Evolutionary conservation across 2,113 vertebrate species (phyloP), one percentile per base, ranked within the genome.

Genomic region (Heterotis niloticus): DNA sequence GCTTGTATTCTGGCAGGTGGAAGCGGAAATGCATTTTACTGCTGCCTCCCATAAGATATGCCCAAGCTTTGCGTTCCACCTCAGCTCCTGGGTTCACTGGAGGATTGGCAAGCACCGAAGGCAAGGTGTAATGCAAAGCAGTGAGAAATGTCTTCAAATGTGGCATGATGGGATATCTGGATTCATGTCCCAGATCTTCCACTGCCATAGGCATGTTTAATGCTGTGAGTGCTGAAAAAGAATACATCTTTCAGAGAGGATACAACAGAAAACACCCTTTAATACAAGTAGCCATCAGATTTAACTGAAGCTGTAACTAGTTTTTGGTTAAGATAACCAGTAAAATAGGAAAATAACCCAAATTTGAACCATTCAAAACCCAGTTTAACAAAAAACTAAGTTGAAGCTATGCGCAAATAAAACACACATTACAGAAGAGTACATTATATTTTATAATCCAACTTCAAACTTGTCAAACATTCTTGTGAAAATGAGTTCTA

Each of bases 41-140:
- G 54, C 76, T 89, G 66, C 90, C 85, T 78, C 91, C 90, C 20
- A 80, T 91, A 78, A 98, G 90, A 91, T 98, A 98, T 13, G 95
- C 92, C 71, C 78, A 85, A 0, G 93, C 89, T 54, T 95, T 88
- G 17, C 87, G 94, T 85, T 95, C 94, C 84, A 98, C 92, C 24
- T 90, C 86, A 29, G 86, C 81, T 78, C 91, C 91, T 67, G 93
- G 91, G 82, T 94, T 89, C 26, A 87, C 62, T 13, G 90, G 87
- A 4, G 87, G 78, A 80, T 94, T 94, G 81, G 88, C 91, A 9
- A 93, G 93, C 85, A 88, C 90, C 82, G 91, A 93, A 80, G 90
- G 75, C 54, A 98, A 87, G 79, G 94, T 89, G 74, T 90, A 94
- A 67, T 96, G 95, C 73, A 98, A 81, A 14, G 95, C 92, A 0